Base-by-base conservation (phyloP, 1,140 invertebrate species). In the Atta colombica region DNA sequence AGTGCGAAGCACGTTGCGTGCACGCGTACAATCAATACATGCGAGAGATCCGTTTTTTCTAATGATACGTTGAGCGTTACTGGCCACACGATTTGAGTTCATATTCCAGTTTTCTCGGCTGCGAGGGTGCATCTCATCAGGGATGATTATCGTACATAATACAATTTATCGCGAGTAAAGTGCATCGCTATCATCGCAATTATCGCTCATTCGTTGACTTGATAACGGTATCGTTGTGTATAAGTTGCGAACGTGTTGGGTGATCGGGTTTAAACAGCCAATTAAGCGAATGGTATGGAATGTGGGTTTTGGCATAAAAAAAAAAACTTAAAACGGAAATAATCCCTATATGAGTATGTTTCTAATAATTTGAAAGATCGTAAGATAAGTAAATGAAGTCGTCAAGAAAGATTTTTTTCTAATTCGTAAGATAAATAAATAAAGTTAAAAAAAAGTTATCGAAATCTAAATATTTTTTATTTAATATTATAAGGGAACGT, bases 91-190 rank as follows among this genome's bases (percentile, higher is more conserved):
- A 0, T 45, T 31, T 2, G 49, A 6, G 39, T 77, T 77, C 21
- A 61, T 16, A 45, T 58, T 82, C 45, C 35, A 68, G 49, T 84
- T 82, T 49, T 82, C 66, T 28, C 55, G n/a, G n/a, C 12, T 39
- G 53, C n/a, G 51, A 66, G 58, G 51, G 25, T 68, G 53, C 10
- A 25, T 49, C 49, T 78, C 55, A 63, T 65, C 58, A 28, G 28
- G 35, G 55, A 88, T 77, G 25, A 28, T 71, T 85, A 89, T 78
- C 66, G 31, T 18, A 5, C 21, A 45, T 55, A 10, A 35, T 66
- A 60, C 60, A 80, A 87, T 66, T 89, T 77, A 49, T 55, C 45
- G 66, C 18, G 72, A 68, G 77, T 78, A 90, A 87, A 68, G 39
- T 8, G 51, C 55, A n/a, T 51, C 12, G 53, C 53, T 87, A 89